A percentile compares a stretch with the other conserved stretches of the same genome.
Evolutionary conservation across 2,888 invertebrate genomes (phyloP).

Genomic region (Drosophila robusta): DNA sequence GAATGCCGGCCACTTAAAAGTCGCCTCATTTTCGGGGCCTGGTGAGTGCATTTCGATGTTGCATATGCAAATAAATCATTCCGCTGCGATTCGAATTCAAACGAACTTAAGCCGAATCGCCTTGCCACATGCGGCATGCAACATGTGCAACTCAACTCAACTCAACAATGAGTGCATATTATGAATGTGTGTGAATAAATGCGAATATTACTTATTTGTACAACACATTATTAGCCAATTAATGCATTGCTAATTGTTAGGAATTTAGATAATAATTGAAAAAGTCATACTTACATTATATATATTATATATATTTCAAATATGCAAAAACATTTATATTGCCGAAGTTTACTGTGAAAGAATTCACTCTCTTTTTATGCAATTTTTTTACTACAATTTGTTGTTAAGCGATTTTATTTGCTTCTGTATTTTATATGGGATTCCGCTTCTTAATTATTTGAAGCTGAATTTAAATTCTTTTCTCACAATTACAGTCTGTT

Average conservation of each 20-base stretch:
- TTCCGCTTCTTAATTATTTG: too few species aligned
- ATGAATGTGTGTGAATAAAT: slow-evolving; percentile 12
- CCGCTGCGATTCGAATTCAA: slow-evolving; percentile 26
- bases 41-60: slow-evolving; percentile 78
- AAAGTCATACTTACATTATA: background rate
- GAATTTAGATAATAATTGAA: background rate
- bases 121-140: slow-evolving; percentile 29
- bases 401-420: too few species aligned
- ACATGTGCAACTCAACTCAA: slow-evolving; percentile 38
- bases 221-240: background rate
- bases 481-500: too few species aligned
- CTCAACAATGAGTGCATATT: too few species aligned
- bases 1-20: slow-evolving; percentile 74
- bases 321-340: too few species aligned
- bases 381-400: too few species aligned
- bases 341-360: too few species aligned
- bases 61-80: slow-evolving; percentile 79
- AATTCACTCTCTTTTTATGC: too few species aligned
- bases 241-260: background rate
- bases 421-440: too few species aligned
- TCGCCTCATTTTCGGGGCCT: slow-evolving; percentile 49
- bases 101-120: slow-evolving; percentile 20
- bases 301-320: too few species aligned
- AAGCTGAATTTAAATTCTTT: too few species aligned
- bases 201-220: slow-evolving; percentile 14